Base-by-base conservation (phyloP, 2,113 vertebrate genomes). In the Brienomyrus brachyistius region DNA sequence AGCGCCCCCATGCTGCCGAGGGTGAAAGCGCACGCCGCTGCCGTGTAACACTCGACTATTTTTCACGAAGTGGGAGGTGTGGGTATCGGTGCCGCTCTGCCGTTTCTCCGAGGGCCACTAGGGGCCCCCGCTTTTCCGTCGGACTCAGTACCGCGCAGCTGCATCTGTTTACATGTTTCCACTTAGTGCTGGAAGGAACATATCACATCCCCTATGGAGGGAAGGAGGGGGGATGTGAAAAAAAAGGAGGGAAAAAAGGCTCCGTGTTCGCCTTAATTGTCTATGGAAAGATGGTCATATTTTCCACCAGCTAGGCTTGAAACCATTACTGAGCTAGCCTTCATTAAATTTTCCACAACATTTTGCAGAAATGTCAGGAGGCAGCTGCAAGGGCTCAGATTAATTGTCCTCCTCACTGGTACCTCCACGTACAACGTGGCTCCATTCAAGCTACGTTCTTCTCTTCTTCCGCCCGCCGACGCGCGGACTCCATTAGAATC, bases 301-400 rank as follows among this genome's bases (percentile, higher is more conserved):
- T 97, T 97, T 98, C 97, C 97, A 97, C 96, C 93, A 95, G 95
- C 93, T 95, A 96, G 95, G 94, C 95, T 95, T 95, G 95, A 96
- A 97, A 96, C 96, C 95, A 97, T 97, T 96, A 95, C 95, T 94
- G 94, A 96, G 95, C 80, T 92, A 97, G 95, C 95, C 94, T 96
- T 97, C 95, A 96, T 96, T 96, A 97, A 94, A 97, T 96, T 97
- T 97, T 97, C 97, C 97, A 97, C 95, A 96, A 97, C 96, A 96
- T 96, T 96, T 96, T 96, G 95, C 96, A 96, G 94, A 96, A 96
- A 95, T 94, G 94, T 96, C 95, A 96, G 96, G 96, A 97, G 97
- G 95, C 96, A 97, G 96, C 95, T 97, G 96, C 93, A 95, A 6
- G 91, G 94, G 94, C 94, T 93, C 95, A 95, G 93, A 96, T 95